A percentile compares a stretch with the other conserved stretches of the same genome.
Evolutionary conservation across 2,113 vertebrate genomes (phyloP).

Genomic region (Pungitius pungitius): DNA sequence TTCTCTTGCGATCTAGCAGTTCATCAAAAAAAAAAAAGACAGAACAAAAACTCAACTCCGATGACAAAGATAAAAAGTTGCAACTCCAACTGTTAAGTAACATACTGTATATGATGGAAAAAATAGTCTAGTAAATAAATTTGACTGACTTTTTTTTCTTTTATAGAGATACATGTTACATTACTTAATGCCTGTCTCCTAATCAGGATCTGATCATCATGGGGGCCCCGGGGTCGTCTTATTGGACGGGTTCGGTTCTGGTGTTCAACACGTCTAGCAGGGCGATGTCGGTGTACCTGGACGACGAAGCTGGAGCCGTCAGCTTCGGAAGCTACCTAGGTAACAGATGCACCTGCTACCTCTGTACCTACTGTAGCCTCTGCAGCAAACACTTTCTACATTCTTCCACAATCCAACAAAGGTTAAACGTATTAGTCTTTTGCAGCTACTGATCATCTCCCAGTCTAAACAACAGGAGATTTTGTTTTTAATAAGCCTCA

Average conservation of each 20-base stretch:
- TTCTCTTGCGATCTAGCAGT: not conserved
- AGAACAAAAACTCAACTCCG: not conserved
- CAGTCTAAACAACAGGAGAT: not conserved
- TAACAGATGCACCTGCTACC: conserved; percentile 56
- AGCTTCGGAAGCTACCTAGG: conserved; percentile 94
- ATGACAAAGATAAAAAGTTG: not conserved
- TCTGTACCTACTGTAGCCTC: not conserved
- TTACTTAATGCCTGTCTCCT: not conserved
- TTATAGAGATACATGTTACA: too few relatives aligned
- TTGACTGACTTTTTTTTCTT: too few relatives aligned
- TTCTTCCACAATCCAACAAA: not conserved
- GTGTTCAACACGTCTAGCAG: conserved; percentile 86
- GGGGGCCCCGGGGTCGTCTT: conserved; percentile 92
- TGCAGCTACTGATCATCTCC: not conserved
- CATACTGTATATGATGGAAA: not conserved
- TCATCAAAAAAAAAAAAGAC: not conserved
- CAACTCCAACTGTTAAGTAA: not conserved
- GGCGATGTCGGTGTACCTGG: conserved; percentile 81
- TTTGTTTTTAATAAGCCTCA: not conserved
- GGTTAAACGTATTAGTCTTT: not conserved
- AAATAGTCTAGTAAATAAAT: too few relatives aligned
- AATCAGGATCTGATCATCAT: conserved; percentile 92
- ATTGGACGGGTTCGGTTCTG: conserved; percentile 93
- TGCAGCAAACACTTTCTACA: not conserved
- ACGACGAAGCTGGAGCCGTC: conserved; percentile 78